Base-by-base conservation (phyloP, 2,113 vertebrate genomes). In the Lates calcarifer region DNA sequence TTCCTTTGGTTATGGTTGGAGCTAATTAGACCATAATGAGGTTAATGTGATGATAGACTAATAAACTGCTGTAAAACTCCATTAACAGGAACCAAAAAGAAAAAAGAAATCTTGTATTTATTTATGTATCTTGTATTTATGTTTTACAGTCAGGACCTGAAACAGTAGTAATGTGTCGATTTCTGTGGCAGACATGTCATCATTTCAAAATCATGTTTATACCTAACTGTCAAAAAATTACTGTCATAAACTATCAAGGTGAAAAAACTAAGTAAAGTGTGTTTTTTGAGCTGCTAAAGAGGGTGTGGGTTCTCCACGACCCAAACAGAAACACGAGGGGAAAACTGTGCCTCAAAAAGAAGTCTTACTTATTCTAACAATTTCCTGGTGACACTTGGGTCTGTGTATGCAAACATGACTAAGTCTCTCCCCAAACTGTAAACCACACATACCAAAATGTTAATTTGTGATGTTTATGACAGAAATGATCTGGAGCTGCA, bases 381-480 rank as follows among this genome's bases (percentile, higher is more conserved):
- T 82, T 74, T 84, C 75, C 74, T 55, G 56, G 88, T 82, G 89
- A 88, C 75, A 79, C 64, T 75, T 37, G 10, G 67, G 70, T 79
- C 80, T 82, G 73, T 80, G 77, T 90, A 78, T 75, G 79, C 82
- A 86, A 91, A 87, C 84, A 84, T 51, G 60, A 85, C 61, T 74
- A 26, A 88, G 79, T 82, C 74, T 86, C 75, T 82, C 81, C 61
- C 69, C 64, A 90, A 90, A 89, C 86, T 83, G 72, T 69, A 84
- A 85, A 91, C 92, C 91, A 83, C 90, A 92, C 86, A 88, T 84
- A 90, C 82, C 83, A 88, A 79, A 87, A 92, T 47, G 89, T 87
- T 91, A 88, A 92, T 93, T 91, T 91, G 89, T 74, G 84, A 91
- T 91, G 87, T 93, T 93, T 91, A 91, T 82, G 87, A 92, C 85